phyloP scores from a whole-genome alignment of 2,797 vertebrate species.

The Pseudochirops corinnae region DNA sequence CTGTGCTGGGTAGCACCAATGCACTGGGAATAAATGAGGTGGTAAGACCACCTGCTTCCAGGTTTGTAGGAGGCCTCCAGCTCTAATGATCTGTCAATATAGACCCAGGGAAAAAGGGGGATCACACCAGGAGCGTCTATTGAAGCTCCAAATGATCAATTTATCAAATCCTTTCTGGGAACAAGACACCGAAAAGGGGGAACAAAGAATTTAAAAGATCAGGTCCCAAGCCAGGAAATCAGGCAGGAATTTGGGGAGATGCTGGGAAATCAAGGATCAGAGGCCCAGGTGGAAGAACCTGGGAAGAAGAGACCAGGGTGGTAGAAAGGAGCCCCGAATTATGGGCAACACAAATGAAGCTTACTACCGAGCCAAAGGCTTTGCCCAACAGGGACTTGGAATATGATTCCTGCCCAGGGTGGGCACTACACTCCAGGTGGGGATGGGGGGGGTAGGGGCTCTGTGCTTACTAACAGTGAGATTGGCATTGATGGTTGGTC shows the following conservation, averaged over 20 bases:
- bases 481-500: constrained; percentile 14
- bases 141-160: not conserved
- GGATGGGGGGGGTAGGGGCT: not conserved
- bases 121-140: not conserved
- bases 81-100: not conserved
- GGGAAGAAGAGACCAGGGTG: constrained; percentile 20
- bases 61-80: not conserved
- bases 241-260: not conserved
- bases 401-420: not conserved
- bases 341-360: not conserved
- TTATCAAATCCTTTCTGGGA: not conserved
- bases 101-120: not conserved
- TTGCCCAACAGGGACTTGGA: not conserved
- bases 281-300: constrained; percentile 18
- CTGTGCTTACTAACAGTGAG: constrained; percentile 6
- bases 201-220: not conserved
- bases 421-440: not conserved
- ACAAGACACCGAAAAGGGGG: not conserved
- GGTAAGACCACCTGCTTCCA: not conserved
- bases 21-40: not conserved
- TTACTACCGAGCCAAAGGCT: not conserved
- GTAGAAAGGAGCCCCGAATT: not conserved
- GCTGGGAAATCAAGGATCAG: constrained; percentile 12
- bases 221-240: constrained; percentile 23
- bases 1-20: not conserved